These are phyloP conservation scores for Dorcus parallelipipedus DNA, from an alignment of 2,888 invertebrate species.

Conservation along the genomic window DNA sequence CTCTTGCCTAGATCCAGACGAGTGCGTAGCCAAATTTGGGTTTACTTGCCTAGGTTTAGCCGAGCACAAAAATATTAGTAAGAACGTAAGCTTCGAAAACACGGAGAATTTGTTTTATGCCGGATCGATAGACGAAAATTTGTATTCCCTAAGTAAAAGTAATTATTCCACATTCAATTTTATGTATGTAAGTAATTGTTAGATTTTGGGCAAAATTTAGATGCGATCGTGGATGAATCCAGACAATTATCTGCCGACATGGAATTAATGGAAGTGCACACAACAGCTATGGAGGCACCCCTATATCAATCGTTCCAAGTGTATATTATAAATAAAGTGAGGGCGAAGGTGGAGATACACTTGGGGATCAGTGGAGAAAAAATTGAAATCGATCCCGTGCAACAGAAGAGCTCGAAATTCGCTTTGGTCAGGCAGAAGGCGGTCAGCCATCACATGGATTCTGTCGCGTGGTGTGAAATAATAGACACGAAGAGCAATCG, in stretches of 20 bases:
- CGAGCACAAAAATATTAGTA: conserved; percentile 59
- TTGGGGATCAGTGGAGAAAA: conserved; percentile 86
- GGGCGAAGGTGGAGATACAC: conserved; percentile 79
- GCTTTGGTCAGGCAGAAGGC: conserved; percentile 63
- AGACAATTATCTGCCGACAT: conserved; percentile 52
- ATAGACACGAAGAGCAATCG: conserved; percentile 71
- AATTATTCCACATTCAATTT: background rate
- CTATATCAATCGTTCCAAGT: conserved; percentile 81
- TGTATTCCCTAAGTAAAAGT: background rate
- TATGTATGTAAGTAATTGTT: conserved; percentile 1
- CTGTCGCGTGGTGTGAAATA: conserved; percentile 83
- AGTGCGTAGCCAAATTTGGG: conserved; percentile 90
- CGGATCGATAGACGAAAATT: conserved; percentile 17
- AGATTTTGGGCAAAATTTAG: background rate
- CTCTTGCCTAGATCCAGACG: conserved; percentile 82
- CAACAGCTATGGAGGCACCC: conserved; percentile 80
- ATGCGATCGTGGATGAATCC: conserved; percentile 34
- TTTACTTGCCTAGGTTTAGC: conserved; percentile 86
- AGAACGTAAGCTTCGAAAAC: conserved; percentile 43
- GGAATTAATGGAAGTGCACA: conserved; percentile 68
- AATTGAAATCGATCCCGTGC: conserved; percentile 85
- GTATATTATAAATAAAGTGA: conserved; percentile 73
- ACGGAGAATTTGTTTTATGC: conserved; percentile 16
- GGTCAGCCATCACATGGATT: conserved; percentile 81
- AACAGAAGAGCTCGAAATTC: conserved; percentile 63